Base-by-base conservation (phyloP, 2,113 vertebrate genomes). In the Potamarius usumacintae region DNA sequence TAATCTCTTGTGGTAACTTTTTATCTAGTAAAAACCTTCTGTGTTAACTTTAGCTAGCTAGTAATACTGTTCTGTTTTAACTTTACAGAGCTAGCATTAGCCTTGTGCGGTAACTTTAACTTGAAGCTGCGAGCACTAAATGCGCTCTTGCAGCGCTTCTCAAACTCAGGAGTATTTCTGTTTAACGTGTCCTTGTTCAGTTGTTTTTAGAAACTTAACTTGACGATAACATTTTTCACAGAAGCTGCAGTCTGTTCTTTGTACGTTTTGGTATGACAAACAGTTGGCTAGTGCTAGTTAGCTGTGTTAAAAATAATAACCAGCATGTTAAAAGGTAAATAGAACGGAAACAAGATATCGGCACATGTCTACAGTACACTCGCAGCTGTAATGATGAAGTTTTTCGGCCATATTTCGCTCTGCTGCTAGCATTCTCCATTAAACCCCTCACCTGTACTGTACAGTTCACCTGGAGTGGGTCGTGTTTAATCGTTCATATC, bases 371-470 rank as follows among this genome's bases (percentile, higher is more conserved):
- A 84, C 53, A 15, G 20, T 55, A 71, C 42, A 27, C 9, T 53
- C 27, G n/a, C 57, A 9, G 34, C 53, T 57, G 67, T 42, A 57
- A 53, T 81, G n/a, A 83, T 5, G n/a, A 83, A 2, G 80, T 82
- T 60, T 71, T 78, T 34, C 25, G 27, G 67, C 42, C 67, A 71
- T 65, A 78, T 53, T 82, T 74, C 65, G 67, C 52, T 69, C 82
- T 84, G 74, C 30, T 77, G 62, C 76, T 57, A 69, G 34, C 67
- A 30, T 82, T 82, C 74, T 69, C 57, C 53, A 18, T 25, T 63
- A 71, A 76, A 86, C 63, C 8, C 30, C 67, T 78, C 65, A 67
- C 30, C n/a, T 30, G 77, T 79, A 57, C 76, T 79, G 48, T 80
- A 80, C 27, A 14, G 30, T 11, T 85, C 18, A 62, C 34, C 60